These are phyloP conservation scores for Muraenolepis orangiensis DNA, from an alignment of 2,797 vertebrate genomes.

Conservation along the genomic window DNA sequence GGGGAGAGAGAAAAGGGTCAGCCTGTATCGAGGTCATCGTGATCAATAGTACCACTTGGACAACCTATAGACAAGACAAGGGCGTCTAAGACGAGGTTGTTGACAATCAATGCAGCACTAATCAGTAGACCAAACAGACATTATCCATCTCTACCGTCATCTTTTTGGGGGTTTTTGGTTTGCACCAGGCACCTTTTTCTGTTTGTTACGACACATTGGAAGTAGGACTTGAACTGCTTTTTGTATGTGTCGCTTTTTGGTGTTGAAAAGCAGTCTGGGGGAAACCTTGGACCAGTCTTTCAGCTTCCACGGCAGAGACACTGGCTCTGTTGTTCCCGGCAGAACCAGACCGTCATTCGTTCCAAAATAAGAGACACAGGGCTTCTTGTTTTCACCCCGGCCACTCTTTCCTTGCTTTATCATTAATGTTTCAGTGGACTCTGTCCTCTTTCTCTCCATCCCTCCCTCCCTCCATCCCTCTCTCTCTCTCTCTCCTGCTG, in stretches of 20 bases:
- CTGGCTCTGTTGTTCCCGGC: not conserved
- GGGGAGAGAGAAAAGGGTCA: not conserved
- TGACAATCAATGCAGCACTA: not conserved
- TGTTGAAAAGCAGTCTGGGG: slow-evolving; percentile 28
- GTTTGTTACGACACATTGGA: not conserved
- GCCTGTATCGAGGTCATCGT: not conserved
- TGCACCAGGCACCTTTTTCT: not conserved
- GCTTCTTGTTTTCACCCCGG: not conserved
- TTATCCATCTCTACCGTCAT: not conserved
- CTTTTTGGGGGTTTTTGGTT: not conserved
- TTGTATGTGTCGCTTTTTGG: not conserved
- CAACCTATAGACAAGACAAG: not conserved
- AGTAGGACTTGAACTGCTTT: not conserved
- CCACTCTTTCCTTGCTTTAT: not conserved
- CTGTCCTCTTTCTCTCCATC: not conserved
- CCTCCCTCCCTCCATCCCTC: not conserved
- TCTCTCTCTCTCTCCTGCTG: slow-evolving; percentile 12
- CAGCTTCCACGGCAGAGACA: not conserved
- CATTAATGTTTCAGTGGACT: not conserved
- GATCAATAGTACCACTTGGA: not conserved
- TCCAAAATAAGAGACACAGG: not conserved
- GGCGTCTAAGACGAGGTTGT: not conserved
- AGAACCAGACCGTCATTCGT: not conserved
- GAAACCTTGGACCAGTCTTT: slow-evolving; percentile 17
- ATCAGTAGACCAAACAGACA: not conserved